Percentiles rank a stretch among this genome's conserved stretches.
phyloP scores from a whole-genome alignment of 2,888 invertebrate species.

The Orthosia incerta region DNA sequence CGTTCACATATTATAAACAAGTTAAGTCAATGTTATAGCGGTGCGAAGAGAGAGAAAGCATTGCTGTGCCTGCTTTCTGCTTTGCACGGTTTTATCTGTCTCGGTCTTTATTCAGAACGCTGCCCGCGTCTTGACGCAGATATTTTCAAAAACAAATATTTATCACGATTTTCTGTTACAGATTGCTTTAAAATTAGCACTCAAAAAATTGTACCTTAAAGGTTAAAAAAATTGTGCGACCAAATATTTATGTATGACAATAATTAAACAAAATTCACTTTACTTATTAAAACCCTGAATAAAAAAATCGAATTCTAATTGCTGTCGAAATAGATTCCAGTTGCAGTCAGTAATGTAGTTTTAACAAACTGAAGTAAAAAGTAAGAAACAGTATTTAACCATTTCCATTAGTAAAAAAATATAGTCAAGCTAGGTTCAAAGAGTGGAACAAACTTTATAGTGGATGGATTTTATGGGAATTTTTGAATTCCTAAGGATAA shows the following conservation, averaged over 20 bases:
- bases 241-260: conserved; percentile 65
- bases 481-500: background rate
- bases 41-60: background rate
- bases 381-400: background rate
- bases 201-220: conserved; percentile 34
- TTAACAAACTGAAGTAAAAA: conserved; percentile 7
- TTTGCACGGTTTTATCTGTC: background rate
- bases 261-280: conserved; percentile 49
- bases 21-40: background rate
- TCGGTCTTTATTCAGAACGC: background rate
- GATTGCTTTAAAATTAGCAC: conserved; percentile 5
- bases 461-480: background rate
- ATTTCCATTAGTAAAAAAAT: background rate
- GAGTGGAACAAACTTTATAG: background rate
- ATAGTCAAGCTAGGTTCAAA: background rate
- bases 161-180: conserved; percentile 1
- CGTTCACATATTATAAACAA: background rate
- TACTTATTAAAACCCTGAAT: conserved; percentile 43
- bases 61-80: background rate
- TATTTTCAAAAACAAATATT: background rate
- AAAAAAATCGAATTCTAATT: conserved; percentile 59
- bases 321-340: conserved; percentile 49
- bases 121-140: background rate
- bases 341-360: conserved; percentile 33
- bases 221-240: conserved; percentile 53